Conservation (phyloP, 1,140 invertebrate species). For the Aricia agestis region DNA sequence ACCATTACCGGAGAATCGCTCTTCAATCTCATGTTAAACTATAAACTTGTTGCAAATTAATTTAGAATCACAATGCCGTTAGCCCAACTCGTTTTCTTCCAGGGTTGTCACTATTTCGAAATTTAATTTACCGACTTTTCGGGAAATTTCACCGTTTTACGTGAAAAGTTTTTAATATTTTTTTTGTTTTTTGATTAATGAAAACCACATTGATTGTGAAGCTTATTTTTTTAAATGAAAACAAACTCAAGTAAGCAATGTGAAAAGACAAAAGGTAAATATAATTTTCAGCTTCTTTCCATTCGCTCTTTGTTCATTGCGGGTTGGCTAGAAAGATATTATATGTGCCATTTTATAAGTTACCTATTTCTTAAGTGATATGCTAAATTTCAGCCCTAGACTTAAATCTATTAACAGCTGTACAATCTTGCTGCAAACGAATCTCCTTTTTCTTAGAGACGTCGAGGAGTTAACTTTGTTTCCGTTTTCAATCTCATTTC, state of each 20-base stretch:
- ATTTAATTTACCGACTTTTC: not conserved
- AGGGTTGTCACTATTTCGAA: constrained; percentile 22
- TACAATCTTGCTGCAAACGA: constrained; percentile 47
- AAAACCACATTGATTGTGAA: too few species aligned
- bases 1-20: constrained; percentile 23
- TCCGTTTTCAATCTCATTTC: constrained; percentile 46
- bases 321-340: too few species aligned
- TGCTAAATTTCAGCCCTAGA: not conserved
- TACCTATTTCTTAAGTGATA: not conserved
- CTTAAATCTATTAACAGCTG: constrained; percentile 40
- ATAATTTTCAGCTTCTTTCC: too few species aligned
- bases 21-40: constrained; percentile 29
- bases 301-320: too few species aligned
- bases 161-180: too few species aligned
- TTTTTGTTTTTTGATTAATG: too few species aligned
- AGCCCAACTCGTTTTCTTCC: constrained; percentile 13
- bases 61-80: constrained; percentile 48
- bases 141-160: not conserved
- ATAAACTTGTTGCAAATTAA: constrained; percentile 40
- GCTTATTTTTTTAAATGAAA: too few species aligned
- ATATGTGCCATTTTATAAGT: too few species aligned
- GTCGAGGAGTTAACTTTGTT: constrained; percentile 46
- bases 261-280: too few species aligned
- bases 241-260: too few species aligned
- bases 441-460: constrained; percentile 41